A percentile compares a stretch with the other conserved stretches of the same genome.
Conservation (phyloP, 2,113 vertebrate genomes). For the Cyanoramphus novaezelandiae region DNA sequence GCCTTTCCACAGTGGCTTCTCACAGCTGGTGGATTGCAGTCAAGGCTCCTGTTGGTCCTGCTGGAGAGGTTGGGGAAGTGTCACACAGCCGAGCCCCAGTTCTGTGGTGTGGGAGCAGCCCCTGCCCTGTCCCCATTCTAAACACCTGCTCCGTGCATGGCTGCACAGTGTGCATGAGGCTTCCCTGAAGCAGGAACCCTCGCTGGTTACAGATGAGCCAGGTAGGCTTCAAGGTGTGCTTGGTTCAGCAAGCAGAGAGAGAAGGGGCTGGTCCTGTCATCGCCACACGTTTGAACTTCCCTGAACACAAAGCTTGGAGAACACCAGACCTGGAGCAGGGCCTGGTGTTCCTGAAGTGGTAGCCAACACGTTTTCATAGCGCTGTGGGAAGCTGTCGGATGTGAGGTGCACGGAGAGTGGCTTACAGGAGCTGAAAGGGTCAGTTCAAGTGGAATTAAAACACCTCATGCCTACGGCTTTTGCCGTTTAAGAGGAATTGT, state of each 20-base stretch:
- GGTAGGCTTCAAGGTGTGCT: neutral
- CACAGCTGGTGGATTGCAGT: fast-evolving
- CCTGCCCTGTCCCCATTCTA: neutral
- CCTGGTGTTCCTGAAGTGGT: neutral
- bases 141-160: neutral
- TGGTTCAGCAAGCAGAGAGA: neutral
- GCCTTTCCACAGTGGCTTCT: neutral
- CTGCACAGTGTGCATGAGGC: neutral
- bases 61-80: neutral
- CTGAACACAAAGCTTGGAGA: neutral
- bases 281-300: neutral
- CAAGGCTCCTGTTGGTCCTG: neutral
- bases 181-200: neutral
- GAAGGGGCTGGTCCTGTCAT: neutral
- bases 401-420: neutral
- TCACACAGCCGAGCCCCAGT: fast-evolving
- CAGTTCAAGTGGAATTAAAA: neutral
- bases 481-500: neutral
- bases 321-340: fast-evolving
- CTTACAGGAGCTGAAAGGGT: neutral
- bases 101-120: neutral
- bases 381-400: fast-evolving
- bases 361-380: fast-evolving
- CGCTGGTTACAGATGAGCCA: neutral
- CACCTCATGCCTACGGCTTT: neutral